Percentiles rank a stretch among this genome's conserved stretches.
phyloP scores from a whole-genome alignment of 2,888 invertebrate species.

The Perithous albicinctus region DNA sequence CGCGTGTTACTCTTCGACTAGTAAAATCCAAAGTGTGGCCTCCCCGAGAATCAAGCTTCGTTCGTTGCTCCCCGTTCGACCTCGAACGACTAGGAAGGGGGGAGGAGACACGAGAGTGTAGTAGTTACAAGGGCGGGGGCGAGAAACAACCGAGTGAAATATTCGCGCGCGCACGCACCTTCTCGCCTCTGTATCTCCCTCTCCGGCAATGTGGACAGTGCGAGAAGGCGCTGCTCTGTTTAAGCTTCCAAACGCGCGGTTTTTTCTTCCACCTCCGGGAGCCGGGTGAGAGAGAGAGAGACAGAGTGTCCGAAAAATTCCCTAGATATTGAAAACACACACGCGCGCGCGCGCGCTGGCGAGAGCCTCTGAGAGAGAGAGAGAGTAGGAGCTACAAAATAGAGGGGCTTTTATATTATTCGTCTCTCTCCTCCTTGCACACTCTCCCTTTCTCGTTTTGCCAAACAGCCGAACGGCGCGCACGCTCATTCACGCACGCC shows the following conservation, averaged over 20 bases:
- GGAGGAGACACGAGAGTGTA: conserved; percentile 8
- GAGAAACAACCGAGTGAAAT: conserved; percentile 1
- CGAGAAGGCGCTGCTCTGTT: too few species aligned
- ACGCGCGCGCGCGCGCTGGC: not conserved
- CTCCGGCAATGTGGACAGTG: conserved; percentile 16
- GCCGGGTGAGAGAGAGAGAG: too few species aligned
- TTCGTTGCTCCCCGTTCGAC: conserved; percentile 64
- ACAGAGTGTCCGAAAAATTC: conserved; percentile 37
- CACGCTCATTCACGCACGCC: conserved; percentile 54
- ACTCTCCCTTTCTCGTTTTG: not conserved
- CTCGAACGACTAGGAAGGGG: conserved; percentile 29
- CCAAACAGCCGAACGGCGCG: conserved; percentile 20
- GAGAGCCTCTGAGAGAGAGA: too few species aligned
- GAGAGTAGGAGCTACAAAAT: not conserved
- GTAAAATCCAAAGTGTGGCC: conserved; percentile 27
- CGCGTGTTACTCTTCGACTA: conserved; percentile 13
- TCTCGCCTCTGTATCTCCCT: conserved; percentile 24
- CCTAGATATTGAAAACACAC: conserved; percentile 17
- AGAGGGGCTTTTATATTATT: not conserved
- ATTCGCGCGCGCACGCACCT: conserved; percentile 37
- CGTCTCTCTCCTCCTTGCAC: not conserved
- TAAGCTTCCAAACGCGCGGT: conserved; percentile 27
- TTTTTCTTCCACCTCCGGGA: conserved; percentile 37
- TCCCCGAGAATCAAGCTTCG: conserved; percentile 42
- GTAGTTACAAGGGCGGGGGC: conserved; percentile 54